Evolutionary conservation across 2,113 vertebrate genomes (phyloP), one percentile per base, ranked within the genome.

Genomic region (Corythornis vintsioides): DNA sequence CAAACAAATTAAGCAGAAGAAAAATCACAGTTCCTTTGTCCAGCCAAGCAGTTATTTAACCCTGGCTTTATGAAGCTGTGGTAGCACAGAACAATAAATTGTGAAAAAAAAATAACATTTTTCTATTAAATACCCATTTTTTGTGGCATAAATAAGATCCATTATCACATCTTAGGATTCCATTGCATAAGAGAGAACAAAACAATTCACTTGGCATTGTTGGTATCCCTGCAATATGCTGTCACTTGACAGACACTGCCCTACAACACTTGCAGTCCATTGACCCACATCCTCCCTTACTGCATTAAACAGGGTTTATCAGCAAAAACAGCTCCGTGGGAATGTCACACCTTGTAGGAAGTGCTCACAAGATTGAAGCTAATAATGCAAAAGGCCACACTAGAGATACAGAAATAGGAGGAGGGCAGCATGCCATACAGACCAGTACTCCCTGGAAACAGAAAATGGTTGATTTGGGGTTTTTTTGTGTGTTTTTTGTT

Each of bases 201-300:
- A 84, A 75, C 72, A 56, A 83, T 22, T 65, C 26, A 72, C 6
- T 28, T 28, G 26, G n/a, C 20, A 50, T 9, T 9, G 4, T 74
- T 43, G 45, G 57, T 14, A 89, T 13, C 60, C 56, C 29, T 15
- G 47, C 43, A 95, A 79, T 40, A 73, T 7, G 28, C 79, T 55
- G 67, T n/a, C 59, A 43, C 38, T 93, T 59, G 11, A 35, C 59
- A 76, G 74, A 79, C 22, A 3, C 45, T 76, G 48, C 70, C 66
- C 11, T 6, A 53, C 48, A 78, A 84, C 0, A 0, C 57, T 72
- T 33, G 31, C 31, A 90, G n/a, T 76, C 83, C 1, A 2, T 12
- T 90, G 90, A 94, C 89, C 90, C 86, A 83, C 85, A 94, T 86
- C 92, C 86, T 93, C 74, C 18, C 70, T 53, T 35, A 80, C 52